These are phyloP conservation scores for Dioctria linearis DNA, from an alignment of 2,888 invertebrate genomes.

Conservation along the genomic window DNA sequence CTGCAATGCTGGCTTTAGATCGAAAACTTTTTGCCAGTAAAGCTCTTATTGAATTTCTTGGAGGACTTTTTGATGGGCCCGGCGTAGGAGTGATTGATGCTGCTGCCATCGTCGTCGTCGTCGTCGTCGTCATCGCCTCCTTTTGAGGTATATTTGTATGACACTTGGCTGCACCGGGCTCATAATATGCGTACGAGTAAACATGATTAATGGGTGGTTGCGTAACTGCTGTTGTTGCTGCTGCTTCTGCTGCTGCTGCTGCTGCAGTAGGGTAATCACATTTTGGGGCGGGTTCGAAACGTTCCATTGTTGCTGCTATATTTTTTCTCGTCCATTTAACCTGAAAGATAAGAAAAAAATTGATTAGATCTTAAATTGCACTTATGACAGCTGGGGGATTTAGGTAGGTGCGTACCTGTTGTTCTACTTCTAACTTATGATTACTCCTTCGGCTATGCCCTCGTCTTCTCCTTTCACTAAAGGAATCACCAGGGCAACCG, in stretches of 20 bases:
- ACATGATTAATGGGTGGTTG: conserved; percentile 72
- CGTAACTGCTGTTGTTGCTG: neutral
- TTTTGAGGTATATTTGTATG: conserved; percentile 77
- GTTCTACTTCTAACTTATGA: conserved; percentile 69
- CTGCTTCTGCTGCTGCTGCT: too few relatives aligned
- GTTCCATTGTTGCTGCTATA: conserved; percentile 78
- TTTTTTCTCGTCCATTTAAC: conserved; percentile 78
- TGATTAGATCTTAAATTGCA: neutral
- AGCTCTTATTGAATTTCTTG: conserved; percentile 69
- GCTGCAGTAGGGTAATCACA: neutral
- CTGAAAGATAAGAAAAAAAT: conserved; percentile 60
- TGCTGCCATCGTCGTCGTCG: too few relatives aligned
- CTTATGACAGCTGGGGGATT: neutral
- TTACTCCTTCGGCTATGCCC: conserved; percentile 69
- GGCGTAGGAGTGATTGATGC: conserved; percentile 60
- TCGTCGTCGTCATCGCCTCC: conserved; percentile 2
- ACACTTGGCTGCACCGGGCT: conserved; percentile 77
- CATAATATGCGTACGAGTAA: conserved; percentile 89
- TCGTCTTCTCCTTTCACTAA: conserved; percentile 66
- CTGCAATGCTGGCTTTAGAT: conserved; percentile 64
- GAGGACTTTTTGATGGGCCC: conserved; percentile 68
- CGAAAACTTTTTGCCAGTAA: conserved; percentile 69
- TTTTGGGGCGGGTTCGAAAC: conserved; percentile 73
- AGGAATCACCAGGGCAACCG: conserved; percentile 64
- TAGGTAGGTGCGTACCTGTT: conserved; percentile 64